Conservation (phyloP, 1,140 invertebrate species). For the Drosophila miranda region DNA sequence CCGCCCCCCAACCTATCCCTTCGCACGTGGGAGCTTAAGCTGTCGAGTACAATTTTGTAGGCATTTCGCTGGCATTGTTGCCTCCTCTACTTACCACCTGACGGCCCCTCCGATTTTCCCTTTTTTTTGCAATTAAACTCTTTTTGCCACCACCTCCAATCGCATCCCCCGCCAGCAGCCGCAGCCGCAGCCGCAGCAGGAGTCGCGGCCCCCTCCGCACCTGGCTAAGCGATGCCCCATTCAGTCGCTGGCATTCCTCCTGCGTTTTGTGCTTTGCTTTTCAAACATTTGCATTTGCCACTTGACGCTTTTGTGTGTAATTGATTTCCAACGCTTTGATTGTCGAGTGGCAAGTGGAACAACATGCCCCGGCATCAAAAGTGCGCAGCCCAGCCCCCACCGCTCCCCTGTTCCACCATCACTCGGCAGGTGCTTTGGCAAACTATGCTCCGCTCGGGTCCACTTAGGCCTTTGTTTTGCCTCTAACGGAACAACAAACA, state of each 20-base stretch:
- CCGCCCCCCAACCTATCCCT: background rate
- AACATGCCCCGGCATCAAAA: conserved; percentile 28
- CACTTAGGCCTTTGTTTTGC: conserved; percentile 36
- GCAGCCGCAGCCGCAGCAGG: too few species aligned
- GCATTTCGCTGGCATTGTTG: conserved; percentile 13
- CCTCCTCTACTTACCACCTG: conserved; percentile 4
- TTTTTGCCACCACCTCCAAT: background rate
- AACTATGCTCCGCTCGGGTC: conserved; percentile 25
- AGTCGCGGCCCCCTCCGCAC: background rate
- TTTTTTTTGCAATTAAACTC: conserved; percentile 35
- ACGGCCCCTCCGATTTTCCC: background rate
- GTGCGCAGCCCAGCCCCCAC: conserved; percentile 9
- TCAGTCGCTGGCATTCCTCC: conserved; percentile 3
- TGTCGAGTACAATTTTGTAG: conserved; percentile 57
- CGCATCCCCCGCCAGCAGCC: background rate
- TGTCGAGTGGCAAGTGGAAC: conserved; percentile 57
- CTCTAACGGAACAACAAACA: conserved; percentile 19
- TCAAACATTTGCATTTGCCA: conserved; percentile 65
- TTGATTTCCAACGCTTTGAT: conserved; percentile 75
- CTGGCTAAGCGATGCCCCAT: background rate
- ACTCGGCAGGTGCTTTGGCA: conserved; percentile 26
- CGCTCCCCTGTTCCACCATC: background rate
- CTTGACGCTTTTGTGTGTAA: conserved; percentile 73
- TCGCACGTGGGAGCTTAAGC: conserved; percentile 31
- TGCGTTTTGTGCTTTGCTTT: conserved; percentile 42